phyloP scores from a whole-genome alignment of 2,797 vertebrate genomes.

The Sebastes elongatus region DNA sequence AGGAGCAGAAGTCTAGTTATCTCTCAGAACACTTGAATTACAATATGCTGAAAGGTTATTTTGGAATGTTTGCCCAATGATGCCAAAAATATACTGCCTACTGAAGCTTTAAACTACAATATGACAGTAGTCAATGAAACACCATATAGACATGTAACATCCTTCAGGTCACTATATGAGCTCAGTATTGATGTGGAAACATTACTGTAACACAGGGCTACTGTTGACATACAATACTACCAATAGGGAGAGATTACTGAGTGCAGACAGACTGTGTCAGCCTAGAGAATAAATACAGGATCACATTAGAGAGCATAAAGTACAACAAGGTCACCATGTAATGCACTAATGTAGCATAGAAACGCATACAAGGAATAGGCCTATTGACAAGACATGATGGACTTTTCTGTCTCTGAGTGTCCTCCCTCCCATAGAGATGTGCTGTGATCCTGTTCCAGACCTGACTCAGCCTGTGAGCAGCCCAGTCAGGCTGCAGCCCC shows the following conservation, averaged over 20 bases:
- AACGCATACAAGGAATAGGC: background rate
- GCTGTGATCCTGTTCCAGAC: conserved; percentile 23
- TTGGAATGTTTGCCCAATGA: rapidly evolving
- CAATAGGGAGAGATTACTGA: background rate
- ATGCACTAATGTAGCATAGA: background rate
- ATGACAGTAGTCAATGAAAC: background rate
- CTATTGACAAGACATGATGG: background rate
- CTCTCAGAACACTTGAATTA: too few species aligned
- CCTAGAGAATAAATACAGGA: background rate
- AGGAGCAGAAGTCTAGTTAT: too few species aligned
- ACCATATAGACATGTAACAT: background rate
- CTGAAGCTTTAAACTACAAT: background rate
- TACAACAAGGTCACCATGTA: conserved; percentile 36
- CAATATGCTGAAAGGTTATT: too few species aligned
- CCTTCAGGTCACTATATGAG: background rate
- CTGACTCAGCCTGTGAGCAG: conserved; percentile 41
- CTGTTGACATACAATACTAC: background rate
- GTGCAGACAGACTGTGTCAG: background rate
- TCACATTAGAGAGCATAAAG: background rate
- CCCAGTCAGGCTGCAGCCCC: conserved; percentile 32
- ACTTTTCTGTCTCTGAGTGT: background rate
- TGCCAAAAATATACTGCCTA: too few species aligned
- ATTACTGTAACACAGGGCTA: background rate
- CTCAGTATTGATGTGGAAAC: background rate
- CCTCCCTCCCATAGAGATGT: conserved; percentile 4